phyloP scores from a whole-genome alignment of 2,113 vertebrate genomes.

The Hystrix brachyura region DNA sequence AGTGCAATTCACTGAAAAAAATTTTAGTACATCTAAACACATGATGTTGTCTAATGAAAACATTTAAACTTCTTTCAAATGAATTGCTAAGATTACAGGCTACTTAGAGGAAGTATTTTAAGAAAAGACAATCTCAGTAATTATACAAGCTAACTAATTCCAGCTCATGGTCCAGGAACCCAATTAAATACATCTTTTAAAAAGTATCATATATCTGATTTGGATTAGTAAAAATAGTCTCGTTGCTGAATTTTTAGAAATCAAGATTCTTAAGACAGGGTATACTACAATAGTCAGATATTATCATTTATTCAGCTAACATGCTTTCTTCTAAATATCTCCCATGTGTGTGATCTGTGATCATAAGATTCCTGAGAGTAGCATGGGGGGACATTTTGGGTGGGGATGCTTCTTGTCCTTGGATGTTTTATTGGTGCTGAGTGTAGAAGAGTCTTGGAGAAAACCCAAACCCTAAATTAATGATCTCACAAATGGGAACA shows the following conservation, averaged over 20 bases:
- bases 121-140: not conserved
- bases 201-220: not conserved
- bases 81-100: not conserved
- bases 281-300: not conserved
- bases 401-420: not conserved
- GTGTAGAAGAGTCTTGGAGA: not conserved
- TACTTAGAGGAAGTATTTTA: slow-evolving; percentile 39
- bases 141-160: not conserved
- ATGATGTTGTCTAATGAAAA: not conserved
- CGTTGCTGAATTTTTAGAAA: not conserved
- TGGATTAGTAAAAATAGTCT: slow-evolving; percentile 31
- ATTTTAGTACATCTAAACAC: not conserved
- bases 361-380: not conserved
- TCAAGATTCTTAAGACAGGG: not conserved
- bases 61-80: slow-evolving; percentile 1
- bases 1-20: not conserved
- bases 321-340: slow-evolving; percentile 6
- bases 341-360: not conserved
- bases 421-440: not conserved
- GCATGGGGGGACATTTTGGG: not conserved
- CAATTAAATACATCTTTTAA: not conserved
- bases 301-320: not conserved
- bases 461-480: not conserved
- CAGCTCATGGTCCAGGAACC: not conserved
- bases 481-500: not conserved